Percentiles rank a stretch among this genome's conserved stretches.
Evolutionary conservation across 1,140 invertebrate genomes (phyloP).

Genomic region (Drosophila tsacasi): DNA sequence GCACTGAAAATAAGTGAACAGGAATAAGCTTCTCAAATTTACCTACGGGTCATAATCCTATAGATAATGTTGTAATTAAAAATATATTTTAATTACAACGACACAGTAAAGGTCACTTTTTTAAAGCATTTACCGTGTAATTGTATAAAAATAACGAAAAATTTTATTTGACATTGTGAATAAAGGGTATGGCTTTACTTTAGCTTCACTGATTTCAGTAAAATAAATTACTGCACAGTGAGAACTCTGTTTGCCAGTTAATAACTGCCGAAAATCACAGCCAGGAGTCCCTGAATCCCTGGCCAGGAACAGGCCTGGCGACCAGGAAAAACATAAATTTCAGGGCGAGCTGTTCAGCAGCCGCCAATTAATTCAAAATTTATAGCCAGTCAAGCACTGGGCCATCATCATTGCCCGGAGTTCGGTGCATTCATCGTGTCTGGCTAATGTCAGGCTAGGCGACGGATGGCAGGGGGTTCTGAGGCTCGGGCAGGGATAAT

Average conservation of each 20-base stretch:
- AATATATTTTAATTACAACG: too few relatives aligned
- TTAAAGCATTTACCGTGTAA: background rate
- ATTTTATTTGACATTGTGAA: background rate
- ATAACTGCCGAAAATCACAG: constrained; percentile 54
- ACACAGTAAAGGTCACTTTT: too few relatives aligned
- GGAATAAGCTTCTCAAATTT: too few relatives aligned
- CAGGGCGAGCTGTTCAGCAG: constrained; percentile 35
- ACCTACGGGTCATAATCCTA: too few relatives aligned
- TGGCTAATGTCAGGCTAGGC: constrained; percentile 36
- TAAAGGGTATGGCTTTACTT: background rate
- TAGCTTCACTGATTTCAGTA: constrained; percentile 2
- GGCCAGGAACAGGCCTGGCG: constrained; percentile 26
- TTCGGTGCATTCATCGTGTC: constrained; percentile 48
- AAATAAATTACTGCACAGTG: constrained; percentile 40
- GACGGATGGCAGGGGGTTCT: background rate
- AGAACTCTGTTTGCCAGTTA: constrained; percentile 38
- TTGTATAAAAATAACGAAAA: background rate
- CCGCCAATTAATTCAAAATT: constrained; percentile 77
- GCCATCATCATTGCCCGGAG: constrained; percentile 40
- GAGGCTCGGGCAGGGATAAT: constrained; percentile 11
- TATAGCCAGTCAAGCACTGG: constrained; percentile 65
- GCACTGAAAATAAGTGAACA: background rate
- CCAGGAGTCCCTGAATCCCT: constrained; percentile 19
- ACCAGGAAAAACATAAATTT: constrained; percentile 50
- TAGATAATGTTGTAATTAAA: background rate